Percentiles rank a stretch among this genome's conserved stretches.
These are phyloP conservation scores for Manacus vitellinus DNA, from an alignment of 2,113 vertebrate species.

Conservation along the genomic window DNA sequence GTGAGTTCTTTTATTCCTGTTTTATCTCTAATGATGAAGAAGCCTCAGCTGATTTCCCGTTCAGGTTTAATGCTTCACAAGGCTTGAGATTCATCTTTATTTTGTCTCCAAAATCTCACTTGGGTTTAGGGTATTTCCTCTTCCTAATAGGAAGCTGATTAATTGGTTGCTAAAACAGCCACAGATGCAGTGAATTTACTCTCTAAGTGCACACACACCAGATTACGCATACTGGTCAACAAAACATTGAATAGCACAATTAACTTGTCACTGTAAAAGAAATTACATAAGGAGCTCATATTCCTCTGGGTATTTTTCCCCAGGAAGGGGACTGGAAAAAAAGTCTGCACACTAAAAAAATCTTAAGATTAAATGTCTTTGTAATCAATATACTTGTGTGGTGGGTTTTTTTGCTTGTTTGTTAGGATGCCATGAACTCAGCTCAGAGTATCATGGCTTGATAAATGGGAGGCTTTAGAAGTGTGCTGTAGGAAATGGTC, in stretches of 20 bases:
- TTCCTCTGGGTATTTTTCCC: background rate
- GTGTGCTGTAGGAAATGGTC: rapidly evolving
- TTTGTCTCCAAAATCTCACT: background rate
- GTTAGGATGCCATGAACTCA: background rate
- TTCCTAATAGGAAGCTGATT: background rate
- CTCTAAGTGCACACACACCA: background rate
- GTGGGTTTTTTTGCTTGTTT: background rate
- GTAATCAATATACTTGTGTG: background rate
- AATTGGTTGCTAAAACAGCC: background rate
- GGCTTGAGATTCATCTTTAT: background rate
- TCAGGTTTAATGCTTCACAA: background rate
- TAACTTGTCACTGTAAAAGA: background rate
- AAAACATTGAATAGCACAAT: background rate
- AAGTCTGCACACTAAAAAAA: background rate
- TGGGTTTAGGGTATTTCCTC: background rate
- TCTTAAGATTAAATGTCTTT: background rate
- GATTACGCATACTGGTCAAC: background rate
- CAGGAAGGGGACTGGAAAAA: background rate
- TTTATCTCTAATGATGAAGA: background rate
- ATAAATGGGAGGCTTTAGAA: background rate
- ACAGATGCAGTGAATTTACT: background rate
- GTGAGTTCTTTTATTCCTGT: background rate
- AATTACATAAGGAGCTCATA: background rate
- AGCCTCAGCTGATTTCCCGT: background rate
- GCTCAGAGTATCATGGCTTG: background rate